Evolutionary conservation across 2,797 vertebrate genomes (phyloP), one percentile per base, ranked within the genome.

Genomic region (Darevskia nairensis): DNA sequence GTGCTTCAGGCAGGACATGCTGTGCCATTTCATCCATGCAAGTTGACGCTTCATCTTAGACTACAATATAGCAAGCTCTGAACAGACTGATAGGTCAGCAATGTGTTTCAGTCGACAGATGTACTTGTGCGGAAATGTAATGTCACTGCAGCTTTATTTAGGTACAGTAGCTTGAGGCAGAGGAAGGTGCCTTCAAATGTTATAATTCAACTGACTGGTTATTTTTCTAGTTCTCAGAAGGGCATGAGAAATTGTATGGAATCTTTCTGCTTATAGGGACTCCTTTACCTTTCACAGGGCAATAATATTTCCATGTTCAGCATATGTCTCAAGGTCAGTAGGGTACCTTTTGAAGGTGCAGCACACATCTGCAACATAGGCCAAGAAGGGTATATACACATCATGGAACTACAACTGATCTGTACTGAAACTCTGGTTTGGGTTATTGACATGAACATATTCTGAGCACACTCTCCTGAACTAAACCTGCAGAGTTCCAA

Each of bases 1-100:
- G n/a, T 82, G 64, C 86, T 83, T 25, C 64, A 71, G 74, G 27
- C 19, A 86, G 78, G 71, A 81, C 64, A n/a, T 35, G 15, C 35
- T 80, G 15, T 80, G 83, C 72, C 76, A 59, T 82, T 50, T 88
- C 1, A 66, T 72, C n/a, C 46, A 23, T 46, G 80, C 76, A 25
- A 89, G 11, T 8, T 85, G 66, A 44, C 21, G 69, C 80, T 87
- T 90, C 87, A 80, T 81, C 78, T 81, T 72, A 80, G 68, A 72
- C 13, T 23, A 23, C 23, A 77, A 88, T 27, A 84, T n/a, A 0
- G 0, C 7, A 59, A 61, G 55, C 46, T 82, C 87, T 39, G 72
- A 91, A 61, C 82, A 87, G 35, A 59, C 74, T 85, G 85, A 88
- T 29, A 89, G 90, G 59, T 2, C 85, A 61, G 39, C 41, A 82